These are phyloP conservation scores for Sciaenops ocellatus DNA, from an alignment of 2,797 vertebrate species.

Conservation along the genomic window DNA sequence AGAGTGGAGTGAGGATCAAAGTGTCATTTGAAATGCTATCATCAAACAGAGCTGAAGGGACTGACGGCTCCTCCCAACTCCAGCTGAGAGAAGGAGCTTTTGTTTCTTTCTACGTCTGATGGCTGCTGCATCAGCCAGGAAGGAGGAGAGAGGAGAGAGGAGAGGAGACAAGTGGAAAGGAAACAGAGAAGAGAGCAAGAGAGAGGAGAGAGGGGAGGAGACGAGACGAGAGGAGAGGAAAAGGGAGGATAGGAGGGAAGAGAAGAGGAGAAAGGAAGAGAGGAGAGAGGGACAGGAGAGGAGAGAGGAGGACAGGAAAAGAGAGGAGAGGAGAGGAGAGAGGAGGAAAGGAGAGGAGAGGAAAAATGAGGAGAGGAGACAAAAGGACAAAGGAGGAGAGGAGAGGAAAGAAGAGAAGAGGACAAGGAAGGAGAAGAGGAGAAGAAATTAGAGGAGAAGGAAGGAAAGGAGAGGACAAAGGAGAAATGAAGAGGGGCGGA, in stretches of 20 bases:
- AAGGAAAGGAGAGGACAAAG: background rate
- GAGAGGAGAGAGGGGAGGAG: background rate
- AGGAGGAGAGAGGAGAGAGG: constrained; percentile 9
- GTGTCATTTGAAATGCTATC: constrained; percentile 83
- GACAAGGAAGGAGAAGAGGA: background rate
- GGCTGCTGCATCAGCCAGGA: constrained; percentile 52
- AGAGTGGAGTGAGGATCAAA: constrained; percentile 80
- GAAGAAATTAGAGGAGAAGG: too few relatives aligned
- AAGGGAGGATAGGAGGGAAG: fast-evolving
- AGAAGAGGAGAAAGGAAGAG: too few relatives aligned
- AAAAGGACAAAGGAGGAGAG: too few relatives aligned
- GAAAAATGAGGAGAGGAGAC: fast-evolving
- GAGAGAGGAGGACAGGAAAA: too few relatives aligned
- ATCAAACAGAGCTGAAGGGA: constrained; percentile 77
- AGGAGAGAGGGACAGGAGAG: too few relatives aligned
- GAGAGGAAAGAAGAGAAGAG: fast-evolving
- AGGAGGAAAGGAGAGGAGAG: fast-evolving
- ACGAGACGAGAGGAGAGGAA: background rate
- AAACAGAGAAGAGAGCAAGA: background rate
- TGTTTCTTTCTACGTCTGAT: constrained; percentile 66
- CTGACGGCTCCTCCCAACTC: constrained; percentile 79
- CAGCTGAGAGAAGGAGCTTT: constrained; percentile 70
- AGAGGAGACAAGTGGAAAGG: too few relatives aligned
- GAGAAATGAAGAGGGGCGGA: too few relatives aligned
- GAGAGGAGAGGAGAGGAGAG: too few relatives aligned